phyloP scores from a whole-genome alignment of 2,113 vertebrate genomes.

The Sardina pilchardus region DNA sequence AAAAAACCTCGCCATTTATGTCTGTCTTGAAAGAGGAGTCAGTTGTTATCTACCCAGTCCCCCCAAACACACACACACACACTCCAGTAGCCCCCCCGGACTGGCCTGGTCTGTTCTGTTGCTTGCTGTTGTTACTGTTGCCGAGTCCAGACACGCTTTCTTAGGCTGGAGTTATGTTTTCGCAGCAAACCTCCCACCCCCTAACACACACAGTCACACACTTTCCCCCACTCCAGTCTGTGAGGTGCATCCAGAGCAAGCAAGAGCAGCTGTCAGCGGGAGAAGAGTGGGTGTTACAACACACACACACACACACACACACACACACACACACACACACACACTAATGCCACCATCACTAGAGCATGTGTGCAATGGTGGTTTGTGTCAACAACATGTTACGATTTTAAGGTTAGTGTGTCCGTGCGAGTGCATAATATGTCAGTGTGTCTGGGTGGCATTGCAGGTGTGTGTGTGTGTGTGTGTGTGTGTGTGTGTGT shows the following conservation, averaged over 20 bases:
- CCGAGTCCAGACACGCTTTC: conserved; percentile 34
- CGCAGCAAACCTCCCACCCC: conserved; percentile 17
- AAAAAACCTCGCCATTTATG: background rate
- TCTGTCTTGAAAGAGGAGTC: conserved; percentile 19
- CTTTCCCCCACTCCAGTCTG: conserved; percentile 1
- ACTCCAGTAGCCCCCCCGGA: background rate
- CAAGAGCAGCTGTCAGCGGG: background rate
- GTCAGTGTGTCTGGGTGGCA: background rate
- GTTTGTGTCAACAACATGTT: conserved; percentile 18
- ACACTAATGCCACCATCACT: no score
- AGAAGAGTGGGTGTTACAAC: background rate
- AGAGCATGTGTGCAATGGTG: background rate
- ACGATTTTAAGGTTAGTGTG: background rate
- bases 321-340: no score
- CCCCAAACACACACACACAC: background rate
- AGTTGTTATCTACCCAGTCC: background rate
- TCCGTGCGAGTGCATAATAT: conserved; percentile 21
- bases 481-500: background rate
- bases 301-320: no score
- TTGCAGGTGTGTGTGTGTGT: background rate
- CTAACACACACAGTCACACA: conserved; percentile 29
- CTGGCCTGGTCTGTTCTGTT: background rate
- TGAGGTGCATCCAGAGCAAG: background rate
- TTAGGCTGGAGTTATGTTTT: conserved; percentile 21
- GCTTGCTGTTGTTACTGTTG: conserved; percentile 24